Evolutionary conservation across 2,888 invertebrate genomes (phyloP), one percentile per base, ranked within the genome.

Genomic region (Andrena trimmerana): DNA sequence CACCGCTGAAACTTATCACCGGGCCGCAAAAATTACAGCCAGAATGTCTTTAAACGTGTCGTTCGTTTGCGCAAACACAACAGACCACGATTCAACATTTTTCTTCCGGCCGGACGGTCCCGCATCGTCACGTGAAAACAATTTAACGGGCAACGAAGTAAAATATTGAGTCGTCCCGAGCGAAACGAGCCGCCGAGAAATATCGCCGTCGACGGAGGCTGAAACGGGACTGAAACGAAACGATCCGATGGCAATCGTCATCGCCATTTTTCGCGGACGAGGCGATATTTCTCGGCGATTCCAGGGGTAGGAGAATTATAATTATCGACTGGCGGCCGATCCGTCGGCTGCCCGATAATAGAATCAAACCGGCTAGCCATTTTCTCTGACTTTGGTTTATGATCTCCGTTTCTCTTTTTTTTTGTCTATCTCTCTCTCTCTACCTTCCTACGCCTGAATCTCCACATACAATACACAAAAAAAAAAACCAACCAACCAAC

Each of bases 311-410:
- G 10, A 57, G 48, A n/a, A 65, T 33, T 16, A 8, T 50, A 66
- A 72, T 65, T 31, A 57, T 10, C 33, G 20, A 10, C 4, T 10
- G 57, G 24, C 16, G n/a, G 31, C n/a, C 68, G 48, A 59, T 29
- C 36, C n/a, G 31, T 24, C 29, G n/a, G 20, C 33, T 2, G 29
- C 33, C 24, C n/a, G 24, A 10, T 36, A 59, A 57, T 57, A 59
- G 57, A 62, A 27, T 75, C 62, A 54, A 52, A 20, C 31, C 16
- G 50, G 24, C 59, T 42, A 24, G 16, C 29, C 10, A 33, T 71
- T 48, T 16, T 62, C 52, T 66, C 36, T 42, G 92, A 94, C 91
- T 91, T 90, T 93, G 91, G 91, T 94, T 92, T 92, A 87, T 91
- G 82, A 84, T 82, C 82, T 86, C 66, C 84, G 77, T 86, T 92